Conservation (phyloP, 2,113 vertebrate species). For the Neofelis nebulosa region DNA sequence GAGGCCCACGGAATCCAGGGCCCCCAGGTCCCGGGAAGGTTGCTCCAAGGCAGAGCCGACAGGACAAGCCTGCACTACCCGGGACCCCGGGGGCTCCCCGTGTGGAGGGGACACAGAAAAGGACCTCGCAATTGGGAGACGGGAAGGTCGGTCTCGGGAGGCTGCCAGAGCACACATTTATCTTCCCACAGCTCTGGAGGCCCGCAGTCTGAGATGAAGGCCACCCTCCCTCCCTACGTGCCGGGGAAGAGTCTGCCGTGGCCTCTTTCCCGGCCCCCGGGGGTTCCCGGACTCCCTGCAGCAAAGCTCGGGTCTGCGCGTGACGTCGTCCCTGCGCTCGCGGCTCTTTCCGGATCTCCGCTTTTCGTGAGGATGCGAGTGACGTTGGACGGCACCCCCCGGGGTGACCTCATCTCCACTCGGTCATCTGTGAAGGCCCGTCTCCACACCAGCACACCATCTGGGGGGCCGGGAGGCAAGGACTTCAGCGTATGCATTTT, state of each 20-base stretch:
- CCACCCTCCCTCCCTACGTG: rapidly evolving
- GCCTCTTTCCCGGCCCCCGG: rapidly evolving
- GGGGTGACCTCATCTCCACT: rapidly evolving
- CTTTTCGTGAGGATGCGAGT: rapidly evolving
- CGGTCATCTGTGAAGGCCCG: neutral
- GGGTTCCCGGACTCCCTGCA: neutral
- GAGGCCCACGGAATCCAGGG: rapidly evolving
- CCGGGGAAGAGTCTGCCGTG: rapidly evolving
- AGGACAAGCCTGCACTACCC: rapidly evolving
- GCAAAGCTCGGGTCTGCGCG: rapidly evolving
- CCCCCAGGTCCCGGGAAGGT: neutral
- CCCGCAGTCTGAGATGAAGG: rapidly evolving
- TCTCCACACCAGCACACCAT: neutral
- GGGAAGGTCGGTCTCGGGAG: rapidly evolving
- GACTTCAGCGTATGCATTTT: rapidly evolving
- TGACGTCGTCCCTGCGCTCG: rapidly evolving
- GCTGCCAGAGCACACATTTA: rapidly evolving
- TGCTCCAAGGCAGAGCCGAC: neutral
- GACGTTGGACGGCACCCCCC: rapidly evolving
- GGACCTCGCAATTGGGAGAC: rapidly evolving
- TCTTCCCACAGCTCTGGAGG: neutral
- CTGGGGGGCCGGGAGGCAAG: neutral
- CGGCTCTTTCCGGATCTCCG: rapidly evolving
- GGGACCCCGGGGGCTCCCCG: rapidly evolving
- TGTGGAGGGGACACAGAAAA: neutral